phyloP scores from a whole-genome alignment of 1,140 invertebrate genomes.

The Orius insidiosus region DNA sequence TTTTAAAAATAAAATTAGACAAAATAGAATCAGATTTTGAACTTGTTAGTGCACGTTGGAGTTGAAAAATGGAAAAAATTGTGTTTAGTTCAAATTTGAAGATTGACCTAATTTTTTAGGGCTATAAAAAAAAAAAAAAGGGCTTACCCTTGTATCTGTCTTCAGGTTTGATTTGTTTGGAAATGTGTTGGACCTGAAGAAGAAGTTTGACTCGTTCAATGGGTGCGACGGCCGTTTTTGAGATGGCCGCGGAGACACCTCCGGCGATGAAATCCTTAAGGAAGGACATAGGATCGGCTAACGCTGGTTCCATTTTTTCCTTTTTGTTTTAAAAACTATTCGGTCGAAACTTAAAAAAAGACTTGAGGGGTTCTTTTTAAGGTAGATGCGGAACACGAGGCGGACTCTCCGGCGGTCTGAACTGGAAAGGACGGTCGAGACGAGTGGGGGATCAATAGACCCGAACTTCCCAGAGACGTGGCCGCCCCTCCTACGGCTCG shows the following conservation, averaged over 20 bases:
- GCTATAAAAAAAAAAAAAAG: too few relatives aligned
- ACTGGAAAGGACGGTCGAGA: slow-evolving; percentile 4
- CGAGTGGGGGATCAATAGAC: slow-evolving; percentile 6
- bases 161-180: slow-evolving; percentile 63
- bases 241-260: slow-evolving; percentile 71
- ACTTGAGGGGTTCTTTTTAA: background rate
- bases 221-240: slow-evolving; percentile 71
- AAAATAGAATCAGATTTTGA: too few relatives aligned
- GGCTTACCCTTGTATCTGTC: slow-evolving; percentile 52
- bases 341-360: background rate
- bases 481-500: too few relatives aligned
- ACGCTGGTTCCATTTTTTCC: slow-evolving; percentile 17
- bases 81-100: too few relatives aligned
- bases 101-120: too few relatives aligned
- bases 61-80: too few relatives aligned
- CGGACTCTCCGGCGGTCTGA: slow-evolving; percentile 3
- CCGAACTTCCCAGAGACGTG: too few relatives aligned
- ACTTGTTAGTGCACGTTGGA: too few relatives aligned
- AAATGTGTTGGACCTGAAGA: slow-evolving; percentile 73
- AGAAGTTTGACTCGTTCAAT: slow-evolving; percentile 84
- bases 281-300: slow-evolving; percentile 47
- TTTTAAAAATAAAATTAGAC: too few relatives aligned
- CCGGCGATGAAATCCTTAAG: slow-evolving; percentile 71
- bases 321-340: too few relatives aligned
- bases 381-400: background rate